Conservation (phyloP, 2,113 vertebrate species). For the Cromileptes altivelis region DNA sequence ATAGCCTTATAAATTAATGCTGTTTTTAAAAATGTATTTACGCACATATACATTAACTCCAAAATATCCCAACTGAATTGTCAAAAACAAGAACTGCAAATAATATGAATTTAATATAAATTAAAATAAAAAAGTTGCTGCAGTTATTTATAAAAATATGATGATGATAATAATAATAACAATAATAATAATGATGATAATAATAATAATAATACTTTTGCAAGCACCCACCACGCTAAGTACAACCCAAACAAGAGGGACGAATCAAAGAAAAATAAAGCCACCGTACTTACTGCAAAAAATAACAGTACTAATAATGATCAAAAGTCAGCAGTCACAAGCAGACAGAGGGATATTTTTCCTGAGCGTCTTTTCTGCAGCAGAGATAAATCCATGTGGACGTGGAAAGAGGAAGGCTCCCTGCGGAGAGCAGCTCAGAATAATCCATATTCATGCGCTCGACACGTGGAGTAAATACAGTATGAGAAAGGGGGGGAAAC, state of each 20-base stretch:
- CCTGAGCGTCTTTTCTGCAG: slow-evolving; percentile 23
- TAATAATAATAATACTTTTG: not conserved
- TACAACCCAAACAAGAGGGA: not conserved
- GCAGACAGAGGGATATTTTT: slow-evolving; percentile 42
- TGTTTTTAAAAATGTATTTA: not conserved
- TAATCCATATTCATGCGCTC: slow-evolving; percentile 78
- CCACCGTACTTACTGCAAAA: slow-evolving; percentile 29
- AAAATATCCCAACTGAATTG: not conserved
- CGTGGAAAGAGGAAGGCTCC: slow-evolving; percentile 64
- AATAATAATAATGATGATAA: not conserved
- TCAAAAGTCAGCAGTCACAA: slow-evolving; percentile 32
- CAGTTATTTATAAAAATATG: not conserved
- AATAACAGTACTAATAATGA: slow-evolving; percentile 32
- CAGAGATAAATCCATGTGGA: slow-evolving; percentile 64
- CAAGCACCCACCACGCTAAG: not conserved
- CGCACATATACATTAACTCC: not conserved
- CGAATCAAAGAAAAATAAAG: not conserved
- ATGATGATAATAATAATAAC: too few relatives aligned
- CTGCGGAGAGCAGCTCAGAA: slow-evolving; percentile 68
- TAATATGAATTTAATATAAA: not conserved
- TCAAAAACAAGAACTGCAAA: not conserved
- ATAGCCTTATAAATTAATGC: not conserved
- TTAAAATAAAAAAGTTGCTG: not conserved
- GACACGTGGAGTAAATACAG: slow-evolving; percentile 77
- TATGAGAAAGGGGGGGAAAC: slow-evolving; percentile 15